Evolutionary conservation across 2,113 vertebrate species (phyloP), one percentile per base, ranked within the genome.

Genomic region (Hucho hucho): DNA sequence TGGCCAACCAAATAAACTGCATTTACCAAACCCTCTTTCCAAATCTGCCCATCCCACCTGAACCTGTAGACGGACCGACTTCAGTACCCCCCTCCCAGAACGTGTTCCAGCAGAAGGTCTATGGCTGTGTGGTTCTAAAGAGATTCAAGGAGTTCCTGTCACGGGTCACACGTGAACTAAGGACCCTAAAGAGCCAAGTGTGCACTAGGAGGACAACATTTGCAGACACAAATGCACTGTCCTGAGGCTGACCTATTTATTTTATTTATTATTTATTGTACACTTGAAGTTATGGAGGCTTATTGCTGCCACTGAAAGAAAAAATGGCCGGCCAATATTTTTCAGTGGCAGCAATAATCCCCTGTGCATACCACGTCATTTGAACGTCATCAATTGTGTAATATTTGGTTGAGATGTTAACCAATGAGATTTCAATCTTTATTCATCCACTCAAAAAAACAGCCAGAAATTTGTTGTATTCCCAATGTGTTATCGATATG

Each of bases 101-200:
- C 47, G 53, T 88, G 67, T 94, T 94, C 84, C 92, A 93, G 82
- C 92, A 94, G 86, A 94, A 94, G 82, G 85, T 93, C 26, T 93
- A 94, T 2, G 93, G 92, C 74, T 94, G 93, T 9, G 88, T 83
- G 73, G 86, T 94, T 28, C 86, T 94, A 75, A 89, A 88, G 56
- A 90, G 77, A 75, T 91, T 89, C 82, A 89, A 85, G 71, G 78
- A 90, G 49, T 78, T 93, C 49, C 75, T 93, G 69, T 80, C 73
- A 3, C 86, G 84, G 3, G 81, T 87, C 6, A 22, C 65, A 16
- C n/a, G 58, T 72, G 90, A 91, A 72, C 73, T 92, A 74, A 91
- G 73, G 79, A 87, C 56, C 78, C 12, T 92, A 3, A 92, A 82
- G 81, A 79, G 2, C 58, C 75, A 78, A 43, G 47, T 81, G 20